Evolutionary conservation across 2,113 vertebrate species (phyloP).

Genomic region (Himantopus leucocephalus): DNA sequence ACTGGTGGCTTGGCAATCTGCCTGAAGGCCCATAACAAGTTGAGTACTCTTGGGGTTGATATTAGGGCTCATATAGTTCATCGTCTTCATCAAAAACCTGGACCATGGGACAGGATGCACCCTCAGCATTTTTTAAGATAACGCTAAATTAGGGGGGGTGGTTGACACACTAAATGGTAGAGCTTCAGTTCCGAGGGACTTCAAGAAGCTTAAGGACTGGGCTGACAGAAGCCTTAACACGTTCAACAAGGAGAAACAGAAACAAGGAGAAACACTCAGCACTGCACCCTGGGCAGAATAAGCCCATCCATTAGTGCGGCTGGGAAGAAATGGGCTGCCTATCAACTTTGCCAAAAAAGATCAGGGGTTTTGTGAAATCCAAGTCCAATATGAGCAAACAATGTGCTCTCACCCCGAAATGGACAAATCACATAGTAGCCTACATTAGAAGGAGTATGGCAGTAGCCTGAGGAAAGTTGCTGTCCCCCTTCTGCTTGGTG

Average conservation of each 20-base stretch:
- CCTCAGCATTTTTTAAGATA: no score
- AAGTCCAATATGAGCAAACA: not conserved
- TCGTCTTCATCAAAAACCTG: no score
- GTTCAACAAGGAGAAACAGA: not conserved
- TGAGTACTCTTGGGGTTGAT: no score
- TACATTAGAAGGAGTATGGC: not conserved
- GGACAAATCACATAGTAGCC: not conserved
- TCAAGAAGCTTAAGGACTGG: not conserved
- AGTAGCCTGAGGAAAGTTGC: not conserved
- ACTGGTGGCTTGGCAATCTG: no score
- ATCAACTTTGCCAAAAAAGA: not conserved
- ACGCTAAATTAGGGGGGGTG: no score
- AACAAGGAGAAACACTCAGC: not conserved
- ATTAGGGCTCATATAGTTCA: no score
- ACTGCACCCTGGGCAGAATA: not conserved
- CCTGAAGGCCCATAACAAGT: no score
- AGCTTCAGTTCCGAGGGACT: not conserved
- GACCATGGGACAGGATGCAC: no score
- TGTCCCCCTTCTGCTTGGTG: no score
- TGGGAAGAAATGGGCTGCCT: not conserved
- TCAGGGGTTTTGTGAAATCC: not conserved
- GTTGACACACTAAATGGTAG: not conserved
- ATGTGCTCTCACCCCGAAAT: fast-evolving
- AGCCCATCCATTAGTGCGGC: not conserved
- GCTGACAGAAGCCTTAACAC: not conserved